A percentile compares a stretch with the other conserved stretches of the same genome.
phyloP scores from a whole-genome alignment of 2,113 vertebrate species.

The Columba livia region DNA sequence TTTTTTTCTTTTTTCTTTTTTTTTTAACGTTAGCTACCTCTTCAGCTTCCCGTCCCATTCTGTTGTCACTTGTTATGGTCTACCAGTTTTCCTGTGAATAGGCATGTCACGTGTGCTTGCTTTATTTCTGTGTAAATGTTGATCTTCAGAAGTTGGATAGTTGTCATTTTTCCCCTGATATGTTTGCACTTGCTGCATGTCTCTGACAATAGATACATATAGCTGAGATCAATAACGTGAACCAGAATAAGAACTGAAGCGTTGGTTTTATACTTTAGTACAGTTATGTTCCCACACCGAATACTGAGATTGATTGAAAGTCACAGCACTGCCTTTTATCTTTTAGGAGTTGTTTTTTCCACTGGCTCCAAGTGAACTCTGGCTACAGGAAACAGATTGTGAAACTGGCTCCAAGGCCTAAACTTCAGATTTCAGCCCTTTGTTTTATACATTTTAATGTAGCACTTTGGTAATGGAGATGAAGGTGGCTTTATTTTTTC shows the following conservation, averaged over 20 bases:
- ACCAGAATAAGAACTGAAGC: background rate
- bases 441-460: constrained; percentile 55
- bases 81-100: background rate
- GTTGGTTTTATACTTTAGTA: background rate
- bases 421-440: constrained; percentile 58
- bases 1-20: background rate
- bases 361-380: constrained; percentile 61
- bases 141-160: background rate
- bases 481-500: constrained; percentile 55
- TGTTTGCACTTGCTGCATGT: background rate
- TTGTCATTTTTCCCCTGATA: background rate
- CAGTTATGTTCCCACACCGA: background rate
- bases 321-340: constrained; percentile 56
- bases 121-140: constrained; percentile 1
- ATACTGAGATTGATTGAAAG: constrained; percentile 34
- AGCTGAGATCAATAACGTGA: background rate
- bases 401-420: constrained; percentile 61
- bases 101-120: background rate
- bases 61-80: background rate
- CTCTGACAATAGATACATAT: background rate
- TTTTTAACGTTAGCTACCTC: background rate
- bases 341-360: constrained; percentile 65
- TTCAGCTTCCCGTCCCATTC: background rate
- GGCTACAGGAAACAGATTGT: constrained; percentile 70
- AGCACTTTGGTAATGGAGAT: constrained; percentile 13